Base-by-base conservation (phyloP, 2,797 vertebrate species). In the Chiropotes sagulatus region DNA sequence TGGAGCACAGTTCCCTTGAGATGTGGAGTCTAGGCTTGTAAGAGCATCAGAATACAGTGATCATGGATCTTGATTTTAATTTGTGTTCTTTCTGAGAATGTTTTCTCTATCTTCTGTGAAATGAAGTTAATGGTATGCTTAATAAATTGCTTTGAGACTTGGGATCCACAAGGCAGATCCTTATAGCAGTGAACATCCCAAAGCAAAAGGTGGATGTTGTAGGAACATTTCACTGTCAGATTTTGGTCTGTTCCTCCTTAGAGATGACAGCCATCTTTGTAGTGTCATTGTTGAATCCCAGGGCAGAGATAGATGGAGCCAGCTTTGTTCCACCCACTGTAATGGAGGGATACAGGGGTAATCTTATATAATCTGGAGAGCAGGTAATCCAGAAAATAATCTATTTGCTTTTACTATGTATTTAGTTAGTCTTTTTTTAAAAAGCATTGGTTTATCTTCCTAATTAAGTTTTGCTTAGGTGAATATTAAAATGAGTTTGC, bases 401-500 rank as follows among this genome's bases (percentile, higher is more conserved):
- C 46, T 33, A 15, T 83, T 90, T 92, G 54, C 46, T 64, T 92
- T 93, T 83, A 39, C 44, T 84, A 2, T 93, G 13, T 88, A 46
- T 93, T 95, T 79, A 70, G 79, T 86, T 95, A 73, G 64, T 57
- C 36, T 30, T 41, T 64, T n/a, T 61, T 11, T 4, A 7, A 33
- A 33, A 94, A 52, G 75, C 7, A 7, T 86, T 20, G 48, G 17
- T 94, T 94, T 96, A 90, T 75, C 26, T 88, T 90, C 75, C 52
- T 89, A 93, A 85, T 94, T 96, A 72, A 87, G 89, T 94, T 90
- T 97, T 95, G 58, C 70, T 88, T 94, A 88, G 85, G 92, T 67
- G 39, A 88, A 64, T 98, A 88, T 85, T 78, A 92, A 96, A 97
- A 91, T 89, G 75, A 96, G 39, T 86, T 94, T 93, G n/a, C 44